Conservation (phyloP, 2,888 invertebrate species). For the Caenorhabditis macrosperma region DNA sequence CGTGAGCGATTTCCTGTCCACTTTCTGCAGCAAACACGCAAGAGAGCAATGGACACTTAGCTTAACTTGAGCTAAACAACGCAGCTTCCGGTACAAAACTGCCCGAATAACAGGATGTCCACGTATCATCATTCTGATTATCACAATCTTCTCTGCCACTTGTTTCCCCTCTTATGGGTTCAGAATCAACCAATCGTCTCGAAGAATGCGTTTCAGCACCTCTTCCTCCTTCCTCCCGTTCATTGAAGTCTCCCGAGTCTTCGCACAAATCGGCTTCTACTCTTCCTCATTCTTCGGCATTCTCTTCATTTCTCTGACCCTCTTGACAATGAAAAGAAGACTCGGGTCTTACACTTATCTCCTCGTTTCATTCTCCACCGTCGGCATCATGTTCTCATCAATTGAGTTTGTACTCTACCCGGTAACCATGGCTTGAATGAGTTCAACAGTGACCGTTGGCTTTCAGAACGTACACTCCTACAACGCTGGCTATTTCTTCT, state of each 20-base stretch:
- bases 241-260: background rate
- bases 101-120: too few species aligned
- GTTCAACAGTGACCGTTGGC: too few species aligned
- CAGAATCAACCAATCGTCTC: too few species aligned
- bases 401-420: slow-evolving; percentile 12
- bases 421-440: slow-evolving; percentile 15
- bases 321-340: background rate
- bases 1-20: too few species aligned
- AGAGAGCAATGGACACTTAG: too few species aligned
- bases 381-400: slow-evolving; percentile 17
- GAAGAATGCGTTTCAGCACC: background rate
- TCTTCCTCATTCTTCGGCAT: background rate
- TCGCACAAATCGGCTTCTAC: background rate
- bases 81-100: too few species aligned
- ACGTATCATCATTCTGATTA: too few species aligned
- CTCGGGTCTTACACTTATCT: slow-evolving; percentile 25
- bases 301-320: background rate
- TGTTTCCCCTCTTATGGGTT: too few species aligned
- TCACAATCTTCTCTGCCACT: too few species aligned
- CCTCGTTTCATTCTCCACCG: background rate
- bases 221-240: background rate
- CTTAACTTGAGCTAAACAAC: too few species aligned
- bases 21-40: too few species aligned
- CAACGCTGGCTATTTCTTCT: slow-evolving; percentile 23
- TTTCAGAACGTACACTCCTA: slow-evolving; percentile 19